Base-by-base conservation (phyloP, 1,140 invertebrate species). In the Colletes latitarsis region DNA sequence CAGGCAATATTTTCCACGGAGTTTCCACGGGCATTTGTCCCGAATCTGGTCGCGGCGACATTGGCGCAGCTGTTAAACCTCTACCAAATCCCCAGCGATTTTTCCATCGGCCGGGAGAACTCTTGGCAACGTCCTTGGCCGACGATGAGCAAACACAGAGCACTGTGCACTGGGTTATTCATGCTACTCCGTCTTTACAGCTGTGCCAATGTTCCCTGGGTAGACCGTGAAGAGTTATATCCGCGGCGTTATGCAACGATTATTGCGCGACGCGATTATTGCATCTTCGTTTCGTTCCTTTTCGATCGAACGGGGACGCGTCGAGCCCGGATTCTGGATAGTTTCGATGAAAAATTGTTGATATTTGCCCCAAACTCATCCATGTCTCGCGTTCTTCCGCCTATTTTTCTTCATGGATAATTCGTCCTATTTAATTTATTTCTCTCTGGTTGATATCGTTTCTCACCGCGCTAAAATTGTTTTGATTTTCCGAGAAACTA, bases 31-130 rank as follows among this genome's bases (percentile, higher is more conserved):
- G 15, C 66, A 52, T 9, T 21, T 46, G 39, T 77, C 66, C 53
- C 55, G 49, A 79, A 63, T 67, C 75, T 69, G 41, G 53, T 69
- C 70, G 46, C 49, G 19, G 6, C n/a, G 43, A 62, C 30, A 55
- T 67, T 58, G 80, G 30, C 68, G 75, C 75, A 78, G 75, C 80
- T 82, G 75, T 72, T 79, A 82, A 79, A 79, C 43, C 49, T 19
- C 49, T 5, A 12, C 19, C 14, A 14, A 46, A 46, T 43, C 15
- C 57, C 12, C 66, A 30, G 43, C 19, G 68, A 83, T 83, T 80
- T 83, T 83, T 85, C 52, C 55, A 81, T 21, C 82, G 30, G 15
- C 17, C 71, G 70, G 73, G 76, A 84, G 71, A 69, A 75, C 73
- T 60, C 60, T 63, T 63, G 82, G 57, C 77, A 85, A 57, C 55